phyloP scores from a whole-genome alignment of 2,113 vertebrate genomes.

The Rhombomys opimus region DNA sequence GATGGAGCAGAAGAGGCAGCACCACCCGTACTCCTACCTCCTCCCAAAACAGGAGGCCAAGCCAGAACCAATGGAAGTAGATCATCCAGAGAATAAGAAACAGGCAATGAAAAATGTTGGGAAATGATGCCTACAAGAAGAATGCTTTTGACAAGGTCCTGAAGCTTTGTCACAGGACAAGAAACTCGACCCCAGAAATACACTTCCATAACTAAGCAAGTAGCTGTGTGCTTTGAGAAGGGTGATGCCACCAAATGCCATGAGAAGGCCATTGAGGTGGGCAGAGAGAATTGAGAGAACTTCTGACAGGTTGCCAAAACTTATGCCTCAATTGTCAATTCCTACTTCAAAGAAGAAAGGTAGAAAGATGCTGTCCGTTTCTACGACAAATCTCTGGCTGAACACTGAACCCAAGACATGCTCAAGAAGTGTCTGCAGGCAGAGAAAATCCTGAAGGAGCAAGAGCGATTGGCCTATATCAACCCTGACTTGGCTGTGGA shows the following conservation, averaged over 20 bases:
- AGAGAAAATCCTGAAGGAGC: slow-evolving; percentile 95
- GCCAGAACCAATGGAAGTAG: slow-evolving; percentile 93
- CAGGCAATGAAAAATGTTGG: slow-evolving; percentile 92
- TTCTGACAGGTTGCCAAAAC: slow-evolving; percentile 96
- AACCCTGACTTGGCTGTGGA: slow-evolving; percentile 94
- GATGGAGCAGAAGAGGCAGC: slow-evolving; percentile 92
- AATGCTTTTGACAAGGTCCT: slow-evolving; percentile 92
- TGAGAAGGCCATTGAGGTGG: slow-evolving; percentile 94
- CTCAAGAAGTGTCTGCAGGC: slow-evolving; percentile 96
- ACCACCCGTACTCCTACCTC: slow-evolving; percentile 88
- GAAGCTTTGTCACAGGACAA: slow-evolving; percentile 91
- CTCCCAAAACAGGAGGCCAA: slow-evolving; percentile 89
- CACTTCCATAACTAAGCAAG: slow-evolving; percentile 95
- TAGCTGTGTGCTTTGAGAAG: slow-evolving; percentile 95
- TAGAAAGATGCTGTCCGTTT: slow-evolving; percentile 93
- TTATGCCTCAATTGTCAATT: slow-evolving; percentile 95
- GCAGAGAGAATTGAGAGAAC: slow-evolving; percentile 95
- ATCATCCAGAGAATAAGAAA: slow-evolving; percentile 94
- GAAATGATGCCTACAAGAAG: slow-evolving; percentile 94
- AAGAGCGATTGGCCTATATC: slow-evolving; percentile 93
- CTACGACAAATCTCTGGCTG: slow-evolving; percentile 95
- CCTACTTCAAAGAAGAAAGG: slow-evolving; percentile 93
- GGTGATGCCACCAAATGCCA: slow-evolving; percentile 91
- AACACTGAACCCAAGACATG: slow-evolving; percentile 95
- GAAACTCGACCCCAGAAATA: slow-evolving; percentile 92